Percentiles rank a stretch among this genome's conserved stretches.
Evolutionary conservation across 2,113 vertebrate genomes (phyloP).

Genomic region (Agapornis roseicollis): DNA sequence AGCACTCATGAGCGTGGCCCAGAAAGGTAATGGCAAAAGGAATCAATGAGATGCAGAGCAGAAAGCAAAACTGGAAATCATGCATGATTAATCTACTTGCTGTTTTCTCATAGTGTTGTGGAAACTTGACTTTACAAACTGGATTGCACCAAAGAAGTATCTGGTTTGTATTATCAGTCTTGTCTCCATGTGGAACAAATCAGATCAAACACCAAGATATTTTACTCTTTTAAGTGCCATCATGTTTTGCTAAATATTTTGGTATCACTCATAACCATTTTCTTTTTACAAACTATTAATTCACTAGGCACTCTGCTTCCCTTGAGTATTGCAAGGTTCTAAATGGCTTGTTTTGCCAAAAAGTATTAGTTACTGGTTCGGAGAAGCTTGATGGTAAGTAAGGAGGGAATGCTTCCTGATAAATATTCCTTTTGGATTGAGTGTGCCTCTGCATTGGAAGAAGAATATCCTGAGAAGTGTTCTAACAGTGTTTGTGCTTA

Average conservation of each 20-base stretch:
- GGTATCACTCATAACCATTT: neutral
- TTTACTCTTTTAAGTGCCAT: neutral
- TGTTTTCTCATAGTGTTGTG: neutral
- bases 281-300: conserved; percentile 24
- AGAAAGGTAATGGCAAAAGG: neutral
- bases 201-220: neutral
- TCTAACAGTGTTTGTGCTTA: neutral
- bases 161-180: conserved; percentile 19
- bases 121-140: neutral
- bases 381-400: neutral
- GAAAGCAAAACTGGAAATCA: neutral
- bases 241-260: conserved; percentile 10
- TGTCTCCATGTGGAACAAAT: conserved; percentile 2
- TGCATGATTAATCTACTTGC: neutral
- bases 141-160: neutral
- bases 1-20: neutral
- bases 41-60: neutral
- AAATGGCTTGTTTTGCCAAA: neutral
- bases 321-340: neutral
- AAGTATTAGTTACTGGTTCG: neutral
- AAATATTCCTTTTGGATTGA: neutral
- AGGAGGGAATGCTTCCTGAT: neutral
- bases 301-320: neutral
- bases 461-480: neutral
- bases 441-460: neutral